A percentile compares a stretch with the other conserved stretches of the same genome.
These are phyloP conservation scores for Drosophila parabipectinata DNA, from an alignment of 1,140 invertebrate species.

Conservation along the genomic window DNA sequence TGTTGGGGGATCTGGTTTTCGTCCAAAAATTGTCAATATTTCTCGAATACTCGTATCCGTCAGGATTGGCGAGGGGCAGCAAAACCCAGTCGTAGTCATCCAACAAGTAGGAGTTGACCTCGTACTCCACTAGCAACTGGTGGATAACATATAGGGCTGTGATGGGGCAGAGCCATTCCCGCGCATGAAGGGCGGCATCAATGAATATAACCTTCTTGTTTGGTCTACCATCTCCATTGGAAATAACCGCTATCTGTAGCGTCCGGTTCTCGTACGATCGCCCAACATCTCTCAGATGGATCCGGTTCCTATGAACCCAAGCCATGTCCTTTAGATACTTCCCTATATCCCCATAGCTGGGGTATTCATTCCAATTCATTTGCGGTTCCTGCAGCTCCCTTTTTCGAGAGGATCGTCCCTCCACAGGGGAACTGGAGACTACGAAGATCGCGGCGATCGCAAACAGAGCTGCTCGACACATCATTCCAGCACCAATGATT, in stretches of 20 bases:
- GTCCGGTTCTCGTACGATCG: conserved; percentile 84
- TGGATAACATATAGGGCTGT: conserved; percentile 87
- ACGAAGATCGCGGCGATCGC: conserved; percentile 8
- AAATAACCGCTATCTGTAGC: conserved; percentile 85
- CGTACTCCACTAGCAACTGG: conserved; percentile 85
- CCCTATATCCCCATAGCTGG: conserved; percentile 81
- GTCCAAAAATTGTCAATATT: conserved; percentile 23
- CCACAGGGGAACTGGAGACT: neutral
- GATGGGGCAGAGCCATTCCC: conserved; percentile 87
- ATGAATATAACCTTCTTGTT: conserved; percentile 85
- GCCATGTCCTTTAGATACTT: conserved; percentile 84
- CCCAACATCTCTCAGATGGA: conserved; percentile 70
- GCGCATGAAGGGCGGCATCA: conserved; percentile 86
- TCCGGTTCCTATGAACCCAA: conserved; percentile 72
- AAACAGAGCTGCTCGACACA: conserved; percentile 26
- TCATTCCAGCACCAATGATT: neutral
- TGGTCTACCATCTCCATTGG: conserved; percentile 55
- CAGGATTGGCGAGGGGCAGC: conserved; percentile 53
- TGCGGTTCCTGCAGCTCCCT: too few species aligned
- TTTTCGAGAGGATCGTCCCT: neutral
- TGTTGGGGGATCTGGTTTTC: conserved; percentile 34
- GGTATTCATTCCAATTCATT: conserved; percentile 28
- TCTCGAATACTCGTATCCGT: conserved; percentile 55
- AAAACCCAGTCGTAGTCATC: conserved; percentile 53
- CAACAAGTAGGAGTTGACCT: conserved; percentile 82